Percentiles rank a stretch among this genome's conserved stretches.
These are phyloP conservation scores for Torymus texanus DNA, from an alignment of 2,888 invertebrate genomes.

Conservation along the genomic window DNA sequence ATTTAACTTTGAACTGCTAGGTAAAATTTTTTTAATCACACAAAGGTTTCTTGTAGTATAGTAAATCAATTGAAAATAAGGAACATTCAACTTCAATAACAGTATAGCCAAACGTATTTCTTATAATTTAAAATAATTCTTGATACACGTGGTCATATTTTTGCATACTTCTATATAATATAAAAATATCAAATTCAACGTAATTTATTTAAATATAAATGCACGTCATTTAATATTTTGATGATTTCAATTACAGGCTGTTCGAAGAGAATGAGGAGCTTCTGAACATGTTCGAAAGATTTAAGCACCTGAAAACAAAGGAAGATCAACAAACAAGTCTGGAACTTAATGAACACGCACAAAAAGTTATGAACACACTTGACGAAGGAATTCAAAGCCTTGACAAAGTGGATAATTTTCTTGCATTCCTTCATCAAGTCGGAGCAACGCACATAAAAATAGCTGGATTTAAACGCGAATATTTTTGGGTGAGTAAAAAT, in stretches of 20 bases:
- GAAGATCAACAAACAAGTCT: constrained; percentile 88
- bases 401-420: constrained; percentile 90
- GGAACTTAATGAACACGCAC: constrained; percentile 91
- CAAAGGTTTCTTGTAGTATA: no score
- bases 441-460: constrained; percentile 90
- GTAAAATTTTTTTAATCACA: no score
- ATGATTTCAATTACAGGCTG: constrained; percentile 78
- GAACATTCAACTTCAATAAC: no score
- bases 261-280: constrained; percentile 91
- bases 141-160: no score
- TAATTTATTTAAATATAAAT: neutral
- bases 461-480: constrained; percentile 89
- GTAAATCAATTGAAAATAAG: no score
- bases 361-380: constrained; percentile 91
- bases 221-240: neutral
- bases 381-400: constrained; percentile 92
- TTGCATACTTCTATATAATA: no score
- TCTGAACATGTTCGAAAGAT: constrained; percentile 87
- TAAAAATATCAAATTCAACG: no score
- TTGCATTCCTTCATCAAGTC: constrained; percentile 87
- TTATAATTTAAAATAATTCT: no score
- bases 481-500: constrained; percentile 86
- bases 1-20: no score
- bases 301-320: constrained; percentile 85
- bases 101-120: no score